Base-by-base conservation (phyloP, 2,888 invertebrate species). In the Pyralis farinalis region DNA sequence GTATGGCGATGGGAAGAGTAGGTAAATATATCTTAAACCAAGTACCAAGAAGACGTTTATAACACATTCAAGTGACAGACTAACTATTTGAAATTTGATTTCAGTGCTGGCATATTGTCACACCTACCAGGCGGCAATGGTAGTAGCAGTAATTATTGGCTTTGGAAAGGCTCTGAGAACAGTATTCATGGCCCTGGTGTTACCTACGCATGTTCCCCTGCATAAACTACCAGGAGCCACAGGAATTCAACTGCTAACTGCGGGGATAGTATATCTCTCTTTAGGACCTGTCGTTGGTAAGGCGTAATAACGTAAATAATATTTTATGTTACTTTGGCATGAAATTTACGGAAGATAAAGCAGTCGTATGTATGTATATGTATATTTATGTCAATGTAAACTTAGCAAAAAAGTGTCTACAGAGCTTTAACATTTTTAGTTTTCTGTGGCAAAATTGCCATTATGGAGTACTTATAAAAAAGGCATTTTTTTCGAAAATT, bases 141-240 rank as follows among this genome's bases (percentile, higher is more conserved):
- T 87, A 9, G 90, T 93, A 8, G 92, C 93, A 21, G 88, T 92
- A 0, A 89, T 93, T 49, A 91, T 94, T 47, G 94, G 94, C 0
- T 90, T 92, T 43, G 93, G 93, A 11, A 94, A 94, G 75, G 94
- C 93, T 0, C 69, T 94, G 0, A 82, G 94, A 40, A 94, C 94
- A 3, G 93, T 94, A 4, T 94, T 94, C 58, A 93, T 94, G 91
- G 93, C 93, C 0, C 71, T 94, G 3, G 93, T 94, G 7, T 93
- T 94, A 55, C 94, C 94, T 1, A 91, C 91, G 0, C 92, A 94
- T 60, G 94, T 94, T 30, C 92, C 94, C 0, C 63, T 94, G 8
- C 91, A 92, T 47, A 91, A 93, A 43, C 64, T 94, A 43, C 94
- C 94, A 0, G 93, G 93, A 7, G 94, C 94, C 1, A 90, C 93